Conservation (phyloP, 2,888 invertebrate species). For the Chirona hameri region DNA sequence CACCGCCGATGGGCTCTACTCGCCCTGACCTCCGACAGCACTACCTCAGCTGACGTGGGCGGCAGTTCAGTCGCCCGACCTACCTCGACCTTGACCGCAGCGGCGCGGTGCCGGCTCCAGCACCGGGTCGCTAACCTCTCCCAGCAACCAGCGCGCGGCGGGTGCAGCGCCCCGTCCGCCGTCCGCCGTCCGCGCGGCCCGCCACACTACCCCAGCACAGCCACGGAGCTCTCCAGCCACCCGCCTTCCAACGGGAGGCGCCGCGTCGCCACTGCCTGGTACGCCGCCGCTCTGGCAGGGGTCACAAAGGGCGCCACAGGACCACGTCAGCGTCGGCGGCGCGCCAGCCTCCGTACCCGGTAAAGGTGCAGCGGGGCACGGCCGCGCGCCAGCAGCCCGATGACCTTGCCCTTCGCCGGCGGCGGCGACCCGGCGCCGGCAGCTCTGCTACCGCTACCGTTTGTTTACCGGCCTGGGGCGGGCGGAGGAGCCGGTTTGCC, state of each 20-base stretch:
- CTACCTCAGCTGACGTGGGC: no score
- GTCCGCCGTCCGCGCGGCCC: no score
- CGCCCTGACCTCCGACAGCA: no score
- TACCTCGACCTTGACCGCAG: background rate
- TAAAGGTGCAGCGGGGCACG: background rate
- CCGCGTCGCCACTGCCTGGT: background rate
- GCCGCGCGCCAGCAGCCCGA: background rate
- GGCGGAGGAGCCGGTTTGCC: no score
- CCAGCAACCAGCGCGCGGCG: no score
- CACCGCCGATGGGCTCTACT: no score
- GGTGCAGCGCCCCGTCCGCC: no score
- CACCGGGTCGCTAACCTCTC: no score
- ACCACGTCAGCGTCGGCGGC: background rate
- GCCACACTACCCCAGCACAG: no score
- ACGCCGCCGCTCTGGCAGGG: background rate
- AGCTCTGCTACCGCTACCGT: background rate
- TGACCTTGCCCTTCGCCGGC: slow-evolving; percentile 8
- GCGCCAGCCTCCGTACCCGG: background rate
- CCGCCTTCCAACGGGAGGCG: background rate
- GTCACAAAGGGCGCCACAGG: background rate
- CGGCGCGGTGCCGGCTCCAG: no score
- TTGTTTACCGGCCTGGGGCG: background rate
- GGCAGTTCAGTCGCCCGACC: background rate
- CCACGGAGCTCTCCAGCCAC: no score
- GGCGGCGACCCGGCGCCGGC: background rate